Evolutionary conservation across 2,888 invertebrate genomes (phyloP).

Genomic region (Petrolisthes manimaculis): DNA sequence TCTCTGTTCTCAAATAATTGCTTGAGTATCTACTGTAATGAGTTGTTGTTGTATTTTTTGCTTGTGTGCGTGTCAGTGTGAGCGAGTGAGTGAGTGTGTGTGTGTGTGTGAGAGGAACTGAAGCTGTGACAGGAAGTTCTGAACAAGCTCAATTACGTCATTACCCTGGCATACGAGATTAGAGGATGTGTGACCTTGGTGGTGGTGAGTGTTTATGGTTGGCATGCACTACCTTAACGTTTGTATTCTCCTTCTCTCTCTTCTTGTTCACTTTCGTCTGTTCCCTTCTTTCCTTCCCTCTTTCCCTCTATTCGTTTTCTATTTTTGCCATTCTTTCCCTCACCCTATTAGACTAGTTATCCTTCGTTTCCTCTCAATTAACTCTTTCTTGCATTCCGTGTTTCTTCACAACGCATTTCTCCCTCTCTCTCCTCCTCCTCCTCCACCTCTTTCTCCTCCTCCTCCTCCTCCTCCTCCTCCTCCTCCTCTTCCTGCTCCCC

Average conservation of each 20-base stretch:
- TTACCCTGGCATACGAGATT: constrained; percentile 34
- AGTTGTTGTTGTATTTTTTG: too few species aligned
- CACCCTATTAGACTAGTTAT: too few species aligned
- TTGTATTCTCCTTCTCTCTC: not conserved
- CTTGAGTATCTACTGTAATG: too few species aligned
- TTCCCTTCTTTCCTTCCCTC: not conserved
- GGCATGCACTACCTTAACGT: not conserved
- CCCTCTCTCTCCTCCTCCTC: too few species aligned
- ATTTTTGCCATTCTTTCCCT: not conserved
- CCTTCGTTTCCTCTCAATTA: too few species aligned
- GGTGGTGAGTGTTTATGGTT: not conserved
- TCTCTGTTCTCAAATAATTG: too few species aligned
- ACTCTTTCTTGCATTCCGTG: too few species aligned
- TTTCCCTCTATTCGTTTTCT: not conserved
- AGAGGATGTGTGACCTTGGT: constrained; percentile 37
- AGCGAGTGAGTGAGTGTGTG: too few species aligned
- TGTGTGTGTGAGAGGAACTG: constrained; percentile 7
- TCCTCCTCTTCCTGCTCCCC: not conserved
- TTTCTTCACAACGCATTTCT: too few species aligned
- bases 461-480: too few species aligned
- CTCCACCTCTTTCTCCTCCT: too few species aligned
- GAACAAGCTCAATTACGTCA: constrained; percentile 38
- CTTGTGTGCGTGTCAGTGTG: too few species aligned
- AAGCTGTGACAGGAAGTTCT: constrained; percentile 31
- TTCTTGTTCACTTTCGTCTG: not conserved